Percentiles rank a stretch among this genome's conserved stretches.
These are phyloP conservation scores for Zygothrica quintamaculata DNA, from an alignment of 2,888 invertebrate genomes.

Conservation along the genomic window DNA sequence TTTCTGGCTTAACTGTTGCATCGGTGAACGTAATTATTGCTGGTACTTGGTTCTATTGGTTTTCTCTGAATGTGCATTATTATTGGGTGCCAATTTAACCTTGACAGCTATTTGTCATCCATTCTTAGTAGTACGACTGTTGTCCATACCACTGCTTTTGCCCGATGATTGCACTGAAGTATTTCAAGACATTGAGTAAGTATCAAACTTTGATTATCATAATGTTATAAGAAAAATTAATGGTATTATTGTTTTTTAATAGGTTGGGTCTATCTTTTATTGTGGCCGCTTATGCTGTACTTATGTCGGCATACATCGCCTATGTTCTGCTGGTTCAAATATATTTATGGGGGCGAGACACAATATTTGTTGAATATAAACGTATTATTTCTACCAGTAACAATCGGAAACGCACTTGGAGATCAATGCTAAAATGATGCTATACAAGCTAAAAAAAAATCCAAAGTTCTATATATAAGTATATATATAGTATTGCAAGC, in stretches of 20 bases:
- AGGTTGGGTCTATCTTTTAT: conserved; percentile 87
- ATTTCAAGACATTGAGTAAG: conserved; percentile 91
- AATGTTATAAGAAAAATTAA: too few species aligned
- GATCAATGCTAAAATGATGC: conserved; percentile 69
- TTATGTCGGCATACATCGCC: conserved; percentile 85
- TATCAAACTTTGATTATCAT: too few species aligned
- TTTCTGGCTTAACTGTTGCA: conserved; percentile 93
- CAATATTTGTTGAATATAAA: conserved; percentile 86
- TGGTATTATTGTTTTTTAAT: conserved; percentile 67
- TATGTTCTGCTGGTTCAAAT: conserved; percentile 85
- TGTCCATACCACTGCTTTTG: conserved; percentile 86
- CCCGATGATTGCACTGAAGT: conserved; percentile 94
- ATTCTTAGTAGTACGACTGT: conserved; percentile 83
- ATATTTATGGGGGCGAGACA: conserved; percentile 85
- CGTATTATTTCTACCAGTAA: conserved; percentile 50
- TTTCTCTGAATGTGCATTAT: conserved; percentile 88
- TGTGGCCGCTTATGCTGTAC: conserved; percentile 85
- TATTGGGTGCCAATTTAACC: conserved; percentile 92
- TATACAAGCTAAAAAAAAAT: conserved; percentile 6
- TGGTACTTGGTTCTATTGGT: conserved; percentile 90
- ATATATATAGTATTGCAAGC: conserved; percentile 11
- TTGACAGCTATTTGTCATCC: conserved; percentile 94
- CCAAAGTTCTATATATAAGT: conserved; percentile 9
- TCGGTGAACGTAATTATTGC: conserved; percentile 91
- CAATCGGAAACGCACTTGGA: conserved; percentile 73